Evolutionary conservation across 1,140 invertebrate genomes (phyloP).

Genomic region (Steinernema khuongi): DNA sequence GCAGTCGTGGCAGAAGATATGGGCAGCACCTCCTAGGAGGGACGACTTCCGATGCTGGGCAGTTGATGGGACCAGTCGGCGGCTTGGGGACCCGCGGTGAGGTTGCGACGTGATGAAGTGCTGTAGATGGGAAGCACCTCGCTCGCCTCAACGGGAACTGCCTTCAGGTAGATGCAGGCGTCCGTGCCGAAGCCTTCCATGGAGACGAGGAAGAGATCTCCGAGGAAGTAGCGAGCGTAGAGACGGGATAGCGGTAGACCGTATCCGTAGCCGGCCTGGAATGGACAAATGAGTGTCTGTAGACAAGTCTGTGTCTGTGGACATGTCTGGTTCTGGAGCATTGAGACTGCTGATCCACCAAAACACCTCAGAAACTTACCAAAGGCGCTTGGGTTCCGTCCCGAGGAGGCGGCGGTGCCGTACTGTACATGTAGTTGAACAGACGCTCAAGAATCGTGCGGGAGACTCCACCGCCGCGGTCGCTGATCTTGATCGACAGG

Average conservation of each 20-base stretch:
- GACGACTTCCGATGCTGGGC: no score
- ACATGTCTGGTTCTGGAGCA: not conserved
- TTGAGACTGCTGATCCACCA: not conserved
- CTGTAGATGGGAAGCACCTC: constrained; percentile 56
- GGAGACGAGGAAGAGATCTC: constrained; percentile 81
- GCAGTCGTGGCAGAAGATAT: no score
- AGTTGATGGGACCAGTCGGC: constrained; percentile 49
- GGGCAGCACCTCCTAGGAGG: no score
- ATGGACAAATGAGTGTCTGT: not conserved
- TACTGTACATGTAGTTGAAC: constrained; percentile 98
- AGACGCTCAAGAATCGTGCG: constrained; percentile 77
- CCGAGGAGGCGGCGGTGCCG: constrained; percentile 72
- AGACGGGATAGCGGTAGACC: constrained; percentile 88
- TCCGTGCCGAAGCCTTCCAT: constrained; percentile 94
- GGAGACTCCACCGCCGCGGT: constrained; percentile 85
- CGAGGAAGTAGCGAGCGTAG: constrained; percentile 95
- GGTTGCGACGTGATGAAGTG: constrained; percentile 47
- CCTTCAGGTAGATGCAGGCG: constrained; percentile 87
- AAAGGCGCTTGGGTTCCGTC: constrained; percentile 48
- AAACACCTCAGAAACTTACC: constrained; percentile 29
- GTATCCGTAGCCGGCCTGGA: constrained; percentile 79
- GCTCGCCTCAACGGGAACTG: constrained; percentile 52
- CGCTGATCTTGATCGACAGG: constrained; percentile 90
- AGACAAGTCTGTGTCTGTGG: constrained; percentile 16
- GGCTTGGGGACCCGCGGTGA: constrained; percentile 46